Percentiles rank a stretch among this genome's conserved stretches.
Evolutionary conservation across 2,888 invertebrate genomes (phyloP).

Genomic region (Epirrhoe tristata): DNA sequence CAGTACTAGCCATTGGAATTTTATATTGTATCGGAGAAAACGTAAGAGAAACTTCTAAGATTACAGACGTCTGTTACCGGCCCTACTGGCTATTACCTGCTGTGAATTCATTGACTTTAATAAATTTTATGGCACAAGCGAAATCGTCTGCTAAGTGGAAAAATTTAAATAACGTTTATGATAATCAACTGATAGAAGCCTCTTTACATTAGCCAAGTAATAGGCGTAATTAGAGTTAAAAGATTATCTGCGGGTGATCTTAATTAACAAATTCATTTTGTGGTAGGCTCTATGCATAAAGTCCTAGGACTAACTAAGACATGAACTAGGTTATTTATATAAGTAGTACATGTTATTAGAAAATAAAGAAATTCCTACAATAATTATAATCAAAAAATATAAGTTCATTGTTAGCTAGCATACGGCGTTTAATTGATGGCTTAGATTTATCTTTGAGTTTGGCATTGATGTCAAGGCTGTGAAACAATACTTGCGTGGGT

Average conservation of each 20-base stretch:
- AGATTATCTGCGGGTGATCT: slow-evolving; percentile 11
- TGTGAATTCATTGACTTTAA: slow-evolving; percentile 43
- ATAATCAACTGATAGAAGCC: slow-evolving; percentile 42
- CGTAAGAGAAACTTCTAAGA: slow-evolving; percentile 40
- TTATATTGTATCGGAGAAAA: slow-evolving; percentile 43
- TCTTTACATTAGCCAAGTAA: slow-evolving; percentile 41
- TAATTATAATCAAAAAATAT: slow-evolving; percentile 39
- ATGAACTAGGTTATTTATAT: neutral
- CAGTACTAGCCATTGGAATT: slow-evolving; percentile 37
- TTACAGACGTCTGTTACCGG: slow-evolving; percentile 26
- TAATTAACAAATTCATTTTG: slow-evolving; percentile 32
- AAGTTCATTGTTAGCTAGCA: slow-evolving; percentile 66
- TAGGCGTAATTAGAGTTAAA: slow-evolving; percentile 39
- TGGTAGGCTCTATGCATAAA: neutral
- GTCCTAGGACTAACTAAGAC: too few relatives aligned
- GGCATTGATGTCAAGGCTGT: slow-evolving; percentile 76
- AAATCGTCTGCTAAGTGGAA: slow-evolving; percentile 37
- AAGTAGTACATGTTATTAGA: too few relatives aligned
- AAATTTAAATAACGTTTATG: slow-evolving; percentile 45
- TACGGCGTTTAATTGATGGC: slow-evolving; percentile 67
- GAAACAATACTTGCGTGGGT: slow-evolving; percentile 69
- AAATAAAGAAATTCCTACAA: too few relatives aligned
- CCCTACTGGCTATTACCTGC: slow-evolving; percentile 42
- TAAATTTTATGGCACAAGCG: slow-evolving; percentile 29
- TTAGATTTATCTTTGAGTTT: slow-evolving; percentile 71